phyloP scores from a whole-genome alignment of 2,888 invertebrate genomes.

The Spilarctia lutea region DNA sequence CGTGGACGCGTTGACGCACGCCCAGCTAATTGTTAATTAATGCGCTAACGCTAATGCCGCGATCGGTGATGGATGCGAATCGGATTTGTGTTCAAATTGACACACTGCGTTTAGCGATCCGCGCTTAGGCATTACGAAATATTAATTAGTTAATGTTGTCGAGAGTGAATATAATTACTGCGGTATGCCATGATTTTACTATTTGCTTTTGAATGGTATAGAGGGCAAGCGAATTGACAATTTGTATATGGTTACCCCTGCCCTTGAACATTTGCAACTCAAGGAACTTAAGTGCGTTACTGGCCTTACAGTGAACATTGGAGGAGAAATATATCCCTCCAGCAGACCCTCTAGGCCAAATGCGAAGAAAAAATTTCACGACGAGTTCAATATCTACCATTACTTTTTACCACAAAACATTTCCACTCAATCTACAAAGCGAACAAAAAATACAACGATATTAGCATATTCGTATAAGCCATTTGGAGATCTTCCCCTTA shows the following conservation, averaged over 20 bases:
- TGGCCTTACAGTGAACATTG: too few species aligned
- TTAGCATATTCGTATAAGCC: conserved; percentile 25
- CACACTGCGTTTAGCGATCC: conserved; percentile 37
- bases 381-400: neutral
- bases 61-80: conserved; percentile 57
- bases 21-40: conserved; percentile 54
- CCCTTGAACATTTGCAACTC: neutral
- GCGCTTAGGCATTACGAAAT: conserved; percentile 33
- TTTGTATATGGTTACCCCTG: too few species aligned
- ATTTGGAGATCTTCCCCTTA: conserved; percentile 24
- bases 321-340: too few species aligned
- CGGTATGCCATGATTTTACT: neutral
- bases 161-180: conserved; percentile 9
- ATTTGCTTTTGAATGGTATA: neutral
- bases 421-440: conserved; percentile 19
- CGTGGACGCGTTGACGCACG: conserved; percentile 46
- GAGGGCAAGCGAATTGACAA: neutral
- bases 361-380: too few species aligned
- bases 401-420: neutral
- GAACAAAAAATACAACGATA: conserved; percentile 18
- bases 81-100: conserved; percentile 54
- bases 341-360: too few species aligned
- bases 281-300: too few species aligned
- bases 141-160: conserved; percentile 41
- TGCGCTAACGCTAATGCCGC: conserved; percentile 50